Percentiles rank a stretch among this genome's conserved stretches.
phyloP scores from a whole-genome alignment of 2,113 vertebrate genomes.

The Xiphophorus couchianus region DNA sequence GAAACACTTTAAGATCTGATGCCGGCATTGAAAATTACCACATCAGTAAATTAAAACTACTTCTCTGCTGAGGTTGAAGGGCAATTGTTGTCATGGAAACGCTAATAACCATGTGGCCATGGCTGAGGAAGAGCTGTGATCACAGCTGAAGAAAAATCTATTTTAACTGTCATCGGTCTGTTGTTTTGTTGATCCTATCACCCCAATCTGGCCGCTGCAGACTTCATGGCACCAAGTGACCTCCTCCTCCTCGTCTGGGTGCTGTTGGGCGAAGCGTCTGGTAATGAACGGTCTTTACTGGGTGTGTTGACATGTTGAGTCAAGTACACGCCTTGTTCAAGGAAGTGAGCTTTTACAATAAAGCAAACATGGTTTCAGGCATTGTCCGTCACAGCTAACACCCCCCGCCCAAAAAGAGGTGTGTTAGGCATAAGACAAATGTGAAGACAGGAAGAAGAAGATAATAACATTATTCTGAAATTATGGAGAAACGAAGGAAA shows the following conservation, averaged over 20 bases:
- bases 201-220: neutral
- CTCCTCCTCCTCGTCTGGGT: constrained; percentile 10
- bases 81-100: neutral
- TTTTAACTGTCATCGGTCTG: constrained; percentile 5
- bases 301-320: neutral
- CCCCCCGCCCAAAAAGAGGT: constrained; percentile 29
- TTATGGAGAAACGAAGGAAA: constrained; percentile 3
- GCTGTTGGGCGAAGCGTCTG: neutral
- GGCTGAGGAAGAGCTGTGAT: neutral
- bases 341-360: constrained; percentile 11
- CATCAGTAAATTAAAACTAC: constrained; percentile 10
- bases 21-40: constrained; percentile 1
- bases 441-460: constrained; percentile 40
- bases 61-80: neutral
- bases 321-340: neutral
- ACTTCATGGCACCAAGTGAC: neutral
- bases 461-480: constrained; percentile 5
- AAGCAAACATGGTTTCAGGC: constrained; percentile 1
- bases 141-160: neutral
- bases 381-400: constrained; percentile 32
- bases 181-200: constrained; percentile 10
- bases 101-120: neutral
- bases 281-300: neutral
- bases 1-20: constrained; percentile 6
- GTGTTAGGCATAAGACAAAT: constrained; percentile 16